Evolutionary conservation across 30 jellyfish, hydroid and myxozoan genomes (phyloP), one percentile per base, ranked within the genome.

Genomic region (Nemopilema nomurai): DNA sequence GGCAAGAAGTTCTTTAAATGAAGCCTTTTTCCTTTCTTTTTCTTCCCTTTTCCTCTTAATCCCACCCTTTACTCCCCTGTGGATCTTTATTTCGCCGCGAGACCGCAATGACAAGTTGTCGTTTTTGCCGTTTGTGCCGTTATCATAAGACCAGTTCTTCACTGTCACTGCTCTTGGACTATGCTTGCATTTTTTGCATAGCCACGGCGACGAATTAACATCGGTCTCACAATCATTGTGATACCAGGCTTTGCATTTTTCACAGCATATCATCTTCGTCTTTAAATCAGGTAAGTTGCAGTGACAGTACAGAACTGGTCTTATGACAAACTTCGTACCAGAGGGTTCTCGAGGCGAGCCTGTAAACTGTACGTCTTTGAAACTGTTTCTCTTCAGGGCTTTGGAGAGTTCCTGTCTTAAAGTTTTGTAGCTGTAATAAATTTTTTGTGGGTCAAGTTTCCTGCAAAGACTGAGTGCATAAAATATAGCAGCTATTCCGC

Each of bases 401-500:
- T 23, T 21, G 31, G 17, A 21, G 32, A 64, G 74, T 64, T 64
- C 31, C 32, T 64, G 28, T 29, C 81, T 21, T 70, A 70, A 28
- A 29, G 81, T 20, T 29, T 70, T 70, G 53, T 70, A 70, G 53
- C 23, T 70, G 53, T 22, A 70, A 28, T 70, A 22, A 8, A 70
- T 24, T 70, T 3, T 23, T 23, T 70, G 81, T 20, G 81, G 81
- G 53, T 70, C 81, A 20, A 70, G 27, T 20, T 49, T 29, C 24
- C 49, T 24, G 24, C 31, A 28, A 28, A 70, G 53, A 29, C 49
- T 70, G 53, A 24, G 49, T 22, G 81, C 81, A 70, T 22, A 29
- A 49, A 22, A 70, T 20, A 70, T 70, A 22, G 81, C 81, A 20
- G 53, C 81, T 29, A 29, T 70, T 22, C 81, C 81, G 53, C 81